A percentile compares a stretch with the other conserved stretches of the same genome.
phyloP scores from a whole-genome alignment of 2,888 invertebrate genomes.

The Tetrapedia diversipes region DNA sequence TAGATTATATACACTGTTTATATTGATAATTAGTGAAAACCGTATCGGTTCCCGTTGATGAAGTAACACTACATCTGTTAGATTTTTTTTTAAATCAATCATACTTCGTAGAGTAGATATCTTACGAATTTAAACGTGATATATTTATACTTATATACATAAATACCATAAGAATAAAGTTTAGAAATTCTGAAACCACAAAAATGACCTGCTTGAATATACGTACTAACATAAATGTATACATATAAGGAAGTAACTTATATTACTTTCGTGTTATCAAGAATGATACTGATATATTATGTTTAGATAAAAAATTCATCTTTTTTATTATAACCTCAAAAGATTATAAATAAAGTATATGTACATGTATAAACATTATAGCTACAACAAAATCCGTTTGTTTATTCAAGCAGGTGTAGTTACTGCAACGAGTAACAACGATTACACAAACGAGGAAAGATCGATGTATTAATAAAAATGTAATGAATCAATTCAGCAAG shows the following conservation, averaged over 20 bases:
- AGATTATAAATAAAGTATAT: constrained; percentile 34
- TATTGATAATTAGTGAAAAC: constrained; percentile 39
- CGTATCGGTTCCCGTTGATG: constrained; percentile 19
- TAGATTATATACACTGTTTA: constrained; percentile 63
- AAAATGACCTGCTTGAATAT: constrained; percentile 53
- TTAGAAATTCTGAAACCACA: constrained; percentile 45
- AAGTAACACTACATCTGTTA: constrained; percentile 39
- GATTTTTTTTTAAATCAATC: constrained; percentile 33
- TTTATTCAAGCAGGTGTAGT: constrained; percentile 61
- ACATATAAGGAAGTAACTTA: constrained; percentile 18
- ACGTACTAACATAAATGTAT: constrained; percentile 18
- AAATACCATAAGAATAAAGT: constrained; percentile 45
- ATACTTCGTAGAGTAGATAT: constrained; percentile 32
- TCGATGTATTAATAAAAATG: constrained; percentile 56
- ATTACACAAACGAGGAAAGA: constrained; percentile 52
- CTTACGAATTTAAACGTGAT: constrained; percentile 51
- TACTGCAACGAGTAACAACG: constrained; percentile 45
- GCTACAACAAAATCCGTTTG: constrained; percentile 37
- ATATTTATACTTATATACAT: constrained; percentile 63
- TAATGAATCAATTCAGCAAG: constrained; percentile 53
- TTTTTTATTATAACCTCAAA: constrained; percentile 27
- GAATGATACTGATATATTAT: constrained; percentile 14
- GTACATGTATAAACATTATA: constrained; percentile 44
- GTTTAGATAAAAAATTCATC: constrained; percentile 35
- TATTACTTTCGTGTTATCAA: constrained; percentile 18